Evolutionary conservation across 1,140 invertebrate species (phyloP).

Genomic region (Drosophila chauvacae): DNA sequence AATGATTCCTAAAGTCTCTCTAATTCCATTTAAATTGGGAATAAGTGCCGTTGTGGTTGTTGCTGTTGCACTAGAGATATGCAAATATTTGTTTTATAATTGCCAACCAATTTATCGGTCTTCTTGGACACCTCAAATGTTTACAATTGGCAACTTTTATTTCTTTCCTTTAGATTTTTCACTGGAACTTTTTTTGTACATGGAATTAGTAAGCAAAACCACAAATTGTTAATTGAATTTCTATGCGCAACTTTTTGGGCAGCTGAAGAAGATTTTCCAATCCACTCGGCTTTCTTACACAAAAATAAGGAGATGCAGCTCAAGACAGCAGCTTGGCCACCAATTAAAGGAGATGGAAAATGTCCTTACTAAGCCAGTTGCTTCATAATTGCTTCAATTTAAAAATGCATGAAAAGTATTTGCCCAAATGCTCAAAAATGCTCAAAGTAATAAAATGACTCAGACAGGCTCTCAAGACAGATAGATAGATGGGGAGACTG

Average conservation of each 20-base stretch:
- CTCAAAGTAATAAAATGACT: slow-evolving; percentile 76
- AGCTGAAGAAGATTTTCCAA: slow-evolving; percentile 50
- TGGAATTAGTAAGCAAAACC: slow-evolving; percentile 63
- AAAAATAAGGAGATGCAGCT: slow-evolving; percentile 11
- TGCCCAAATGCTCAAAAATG: slow-evolving; percentile 61
- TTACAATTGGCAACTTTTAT: slow-evolving; percentile 27
- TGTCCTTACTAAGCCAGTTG: slow-evolving; percentile 41
- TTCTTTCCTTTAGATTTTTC: slow-evolving; percentile 9
- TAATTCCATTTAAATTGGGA: slow-evolving; percentile 47
- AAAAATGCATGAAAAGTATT: slow-evolving; percentile 78
- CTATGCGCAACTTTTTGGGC: slow-evolving; percentile 27
- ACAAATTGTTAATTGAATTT: slow-evolving; percentile 77
- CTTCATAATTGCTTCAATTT: slow-evolving; percentile 72
- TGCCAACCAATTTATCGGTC: slow-evolving; percentile 51
- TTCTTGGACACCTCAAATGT: slow-evolving; percentile 47
- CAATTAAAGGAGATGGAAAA: slow-evolving; percentile 65
- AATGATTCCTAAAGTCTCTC: slow-evolving; percentile 27
- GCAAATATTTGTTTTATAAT: slow-evolving; percentile 61
- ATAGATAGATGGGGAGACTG: not conserved
- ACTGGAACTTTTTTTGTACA: slow-evolving; percentile 10
- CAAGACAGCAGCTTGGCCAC: slow-evolving; percentile 44
- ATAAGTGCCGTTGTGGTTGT: slow-evolving; percentile 15
- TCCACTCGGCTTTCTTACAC: slow-evolving; percentile 26
- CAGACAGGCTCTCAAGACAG: slow-evolving; percentile 53
- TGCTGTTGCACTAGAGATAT: slow-evolving; percentile 28